Conservation (phyloP, 2,113 vertebrate species). For the Cairina moschata region DNA sequence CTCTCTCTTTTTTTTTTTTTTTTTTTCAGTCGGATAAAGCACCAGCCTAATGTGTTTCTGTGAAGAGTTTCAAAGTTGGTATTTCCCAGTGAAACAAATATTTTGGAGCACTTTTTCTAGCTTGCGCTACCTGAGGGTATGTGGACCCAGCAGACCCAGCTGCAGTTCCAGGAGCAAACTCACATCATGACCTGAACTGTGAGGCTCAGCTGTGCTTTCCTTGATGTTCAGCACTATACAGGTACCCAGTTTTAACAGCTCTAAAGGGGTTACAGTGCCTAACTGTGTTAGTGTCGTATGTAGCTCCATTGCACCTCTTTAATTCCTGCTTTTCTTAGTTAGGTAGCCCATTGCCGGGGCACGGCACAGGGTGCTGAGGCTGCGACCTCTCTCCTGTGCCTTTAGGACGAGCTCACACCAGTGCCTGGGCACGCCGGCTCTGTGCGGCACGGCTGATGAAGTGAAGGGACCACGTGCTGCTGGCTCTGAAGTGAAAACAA, state of each 20-base stretch:
- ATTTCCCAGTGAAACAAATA: neutral
- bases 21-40: neutral
- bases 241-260: neutral
- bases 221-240: neutral
- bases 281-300: fast-evolving
- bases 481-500: constrained; percentile 74
- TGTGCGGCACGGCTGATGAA: constrained; percentile 31
- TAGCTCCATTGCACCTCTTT: neutral
- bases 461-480: constrained; percentile 48
- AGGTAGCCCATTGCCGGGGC: neutral
- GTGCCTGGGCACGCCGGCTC: neutral
- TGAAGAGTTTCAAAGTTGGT: neutral
- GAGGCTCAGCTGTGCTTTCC: neutral
- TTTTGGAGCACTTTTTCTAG: neutral
- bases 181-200: neutral
- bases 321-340: neutral
- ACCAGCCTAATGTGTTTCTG: neutral
- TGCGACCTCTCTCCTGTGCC: neutral
- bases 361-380: neutral
- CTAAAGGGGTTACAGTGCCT: neutral
- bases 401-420: neutral
- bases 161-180: neutral
- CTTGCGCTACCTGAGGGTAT: neutral
- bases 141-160: neutral
- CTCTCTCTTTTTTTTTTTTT: neutral